A percentile compares a stretch with the other conserved stretches of the same genome.
phyloP scores from a whole-genome alignment of 2,888 invertebrate species.

The Emmelina monodactyla region DNA sequence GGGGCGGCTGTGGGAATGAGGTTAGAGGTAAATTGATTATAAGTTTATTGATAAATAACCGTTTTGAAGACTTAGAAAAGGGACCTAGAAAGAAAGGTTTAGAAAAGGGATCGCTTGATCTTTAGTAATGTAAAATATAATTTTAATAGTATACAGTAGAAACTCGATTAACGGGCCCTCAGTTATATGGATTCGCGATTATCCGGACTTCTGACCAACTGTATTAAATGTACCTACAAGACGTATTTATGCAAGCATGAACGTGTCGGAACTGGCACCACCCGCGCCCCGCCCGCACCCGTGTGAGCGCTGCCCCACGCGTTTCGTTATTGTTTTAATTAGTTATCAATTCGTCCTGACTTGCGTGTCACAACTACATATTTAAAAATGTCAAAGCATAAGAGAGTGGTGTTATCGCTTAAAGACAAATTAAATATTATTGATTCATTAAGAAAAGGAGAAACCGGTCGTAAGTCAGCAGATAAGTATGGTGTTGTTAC shows the following conservation, averaged over 20 bases:
- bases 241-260: too few relatives aligned
- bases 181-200: not conserved
- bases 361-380: not conserved
- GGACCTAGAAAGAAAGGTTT: too few relatives aligned
- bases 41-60: too few relatives aligned
- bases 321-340: conserved; percentile 1
- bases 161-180: conserved; percentile 1
- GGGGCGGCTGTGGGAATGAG: not conserved
- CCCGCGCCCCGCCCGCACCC: too few relatives aligned
- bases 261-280: too few relatives aligned
- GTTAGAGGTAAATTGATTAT: too few relatives aligned
- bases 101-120: too few relatives aligned
- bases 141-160: not conserved
- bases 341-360: not conserved
- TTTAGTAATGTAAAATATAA: too few relatives aligned
- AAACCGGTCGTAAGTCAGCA: conserved; percentile 19
- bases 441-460: conserved; percentile 20
- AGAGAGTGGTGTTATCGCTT: conserved; percentile 20
- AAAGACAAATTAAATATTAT: conserved; percentile 21
- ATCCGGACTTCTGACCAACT: too few relatives aligned
- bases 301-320: not conserved
- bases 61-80: too few relatives aligned
- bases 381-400: conserved; percentile 17
- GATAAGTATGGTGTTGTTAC: conserved; percentile 21
- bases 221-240: too few relatives aligned